Base-by-base conservation (phyloP, 2,113 vertebrate genomes). In the Ictalurus punctatus region DNA sequence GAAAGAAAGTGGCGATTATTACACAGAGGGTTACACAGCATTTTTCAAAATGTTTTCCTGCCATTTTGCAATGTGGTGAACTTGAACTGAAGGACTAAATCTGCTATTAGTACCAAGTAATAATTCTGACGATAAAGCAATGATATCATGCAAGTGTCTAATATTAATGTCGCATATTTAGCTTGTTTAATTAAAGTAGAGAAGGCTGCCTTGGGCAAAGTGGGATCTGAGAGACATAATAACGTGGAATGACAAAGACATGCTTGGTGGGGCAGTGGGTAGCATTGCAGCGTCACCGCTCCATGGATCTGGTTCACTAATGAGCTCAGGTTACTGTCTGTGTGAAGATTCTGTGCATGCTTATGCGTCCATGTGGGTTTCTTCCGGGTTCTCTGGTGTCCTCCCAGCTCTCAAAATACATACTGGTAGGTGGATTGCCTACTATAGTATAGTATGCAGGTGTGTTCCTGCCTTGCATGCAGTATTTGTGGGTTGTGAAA, bases 131-230 rank as follows among this genome's bases (percentile, higher is more conserved):
- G 40, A 83, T 88, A 59, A 74, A 63, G 52, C 76, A 54, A 63
- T 81, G 19, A 21, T 81, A 81, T 67, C 30, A 44, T 37, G 52
- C 37, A 88, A 44, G 87, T 84, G 21, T 63, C 25, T 84, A 34
- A 52, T 27, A 44, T 74, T 59, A 52, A n/a, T 84, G n/a, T 84
- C 21, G 1, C 56, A 78, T 88, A 88, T 84, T 76, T 82, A 37
- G 17, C 40, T 65, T 76, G 76, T 67, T 87, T 89, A 83, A 87
- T 91, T 89, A 84, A 85, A 71, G 19, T n/a, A 40, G n/a, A 86
- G 89, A 73, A 37, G 37, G 10, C 30, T 71, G 59, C 34, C 83
- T 71, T 44, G 30, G 71, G 63, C 17, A 69, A 69, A 69, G n/a
- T 21, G 59, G 40, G 37, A 37, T 76, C n/a, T 40, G 58, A 44